phyloP scores from a whole-genome alignment of 2,113 vertebrate species.

The Chitala chitala region DNA sequence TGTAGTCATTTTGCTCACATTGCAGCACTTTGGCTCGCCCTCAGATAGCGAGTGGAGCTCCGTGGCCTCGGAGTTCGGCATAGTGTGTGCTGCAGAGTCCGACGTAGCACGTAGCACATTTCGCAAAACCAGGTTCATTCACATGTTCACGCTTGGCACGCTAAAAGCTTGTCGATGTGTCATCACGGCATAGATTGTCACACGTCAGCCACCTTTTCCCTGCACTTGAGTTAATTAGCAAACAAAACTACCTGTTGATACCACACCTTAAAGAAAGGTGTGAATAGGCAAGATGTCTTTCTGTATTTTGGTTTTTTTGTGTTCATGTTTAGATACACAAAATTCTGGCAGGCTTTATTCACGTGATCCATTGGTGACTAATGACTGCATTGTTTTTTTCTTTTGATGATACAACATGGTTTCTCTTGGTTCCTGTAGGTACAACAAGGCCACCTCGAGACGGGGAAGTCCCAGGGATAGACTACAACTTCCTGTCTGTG shows the following conservation, averaged over 20 bases:
- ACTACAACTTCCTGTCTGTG: constrained; percentile 93
- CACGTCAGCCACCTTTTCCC: background rate
- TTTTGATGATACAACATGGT: too few species aligned
- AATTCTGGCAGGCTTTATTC: too few species aligned
- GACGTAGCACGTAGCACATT: background rate
- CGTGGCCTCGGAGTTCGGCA: background rate
- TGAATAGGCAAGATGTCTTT: background rate
- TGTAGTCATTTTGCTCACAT: constrained; percentile 9
- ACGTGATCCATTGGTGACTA: too few species aligned
- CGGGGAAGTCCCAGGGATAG: constrained; percentile 89
- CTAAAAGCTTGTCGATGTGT: background rate
- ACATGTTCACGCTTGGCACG: too few species aligned
- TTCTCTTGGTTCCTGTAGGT: too few species aligned
- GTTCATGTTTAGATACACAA: too few species aligned
- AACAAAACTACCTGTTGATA: background rate
- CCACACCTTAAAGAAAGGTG: background rate
- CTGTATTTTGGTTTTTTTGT: background rate
- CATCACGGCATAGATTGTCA: background rate
- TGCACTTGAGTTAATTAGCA: background rate
- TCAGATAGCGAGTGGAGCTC: background rate
- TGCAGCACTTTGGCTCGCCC: background rate
- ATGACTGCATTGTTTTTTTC: constrained; percentile 15
- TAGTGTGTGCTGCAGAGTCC: background rate
- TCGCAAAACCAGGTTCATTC: constrained; percentile 1
- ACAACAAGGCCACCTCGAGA: constrained; percentile 87